These are phyloP conservation scores for Drosophila picticornis DNA, from an alignment of 2,888 invertebrate species.

Conservation along the genomic window DNA sequence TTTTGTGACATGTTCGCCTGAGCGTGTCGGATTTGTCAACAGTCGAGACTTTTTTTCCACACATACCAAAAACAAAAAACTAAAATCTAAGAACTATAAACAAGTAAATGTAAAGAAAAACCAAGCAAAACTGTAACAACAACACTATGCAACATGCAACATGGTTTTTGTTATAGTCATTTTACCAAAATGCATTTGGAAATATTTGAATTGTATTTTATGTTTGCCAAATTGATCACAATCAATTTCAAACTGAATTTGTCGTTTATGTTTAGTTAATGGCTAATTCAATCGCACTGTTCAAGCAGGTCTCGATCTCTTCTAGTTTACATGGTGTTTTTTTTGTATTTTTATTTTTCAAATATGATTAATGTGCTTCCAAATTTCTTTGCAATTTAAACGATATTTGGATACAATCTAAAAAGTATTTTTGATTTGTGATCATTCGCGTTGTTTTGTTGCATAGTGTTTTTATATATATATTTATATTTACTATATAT, in stretches of 20 bases:
- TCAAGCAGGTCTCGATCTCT: slow-evolving; percentile 23
- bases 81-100: background rate
- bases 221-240: background rate
- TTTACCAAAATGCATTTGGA: background rate
- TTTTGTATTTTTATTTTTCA: background rate
- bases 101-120: background rate
- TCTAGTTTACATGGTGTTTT: background rate
- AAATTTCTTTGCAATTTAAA: background rate
- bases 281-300: background rate
- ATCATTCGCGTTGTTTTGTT: slow-evolving; percentile 19
- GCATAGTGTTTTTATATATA: slow-evolving; percentile 41
- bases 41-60: slow-evolving; percentile 42
- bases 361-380: background rate
- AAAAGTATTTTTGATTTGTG: background rate
- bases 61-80: slow-evolving; percentile 28
- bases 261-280: background rate
- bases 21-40: slow-evolving; percentile 26
- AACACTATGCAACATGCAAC: slow-evolving; percentile 60
- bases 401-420: background rate
- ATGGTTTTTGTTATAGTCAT: background rate
- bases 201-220: background rate
- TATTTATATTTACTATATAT: slow-evolving; percentile 14
- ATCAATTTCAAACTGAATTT: background rate
- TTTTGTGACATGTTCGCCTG: slow-evolving; percentile 19
- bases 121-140: background rate